phyloP scores from a whole-genome alignment of 2,113 vertebrate genomes.

The Cichladusa arquata region DNA sequence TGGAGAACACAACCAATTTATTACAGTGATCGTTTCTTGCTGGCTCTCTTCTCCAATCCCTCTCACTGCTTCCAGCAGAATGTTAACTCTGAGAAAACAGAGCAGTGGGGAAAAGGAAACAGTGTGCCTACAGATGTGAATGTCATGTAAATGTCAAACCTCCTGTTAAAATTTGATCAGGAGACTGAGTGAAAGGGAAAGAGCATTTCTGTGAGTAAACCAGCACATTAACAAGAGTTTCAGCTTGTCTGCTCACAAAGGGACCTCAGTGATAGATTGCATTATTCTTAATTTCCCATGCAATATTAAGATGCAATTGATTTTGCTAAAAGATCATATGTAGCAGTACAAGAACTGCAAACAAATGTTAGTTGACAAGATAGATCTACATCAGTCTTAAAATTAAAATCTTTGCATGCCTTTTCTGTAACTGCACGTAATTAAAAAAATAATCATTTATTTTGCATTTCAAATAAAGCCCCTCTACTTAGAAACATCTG shows the following conservation, averaged over 20 bases:
- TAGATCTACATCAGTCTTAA: background rate
- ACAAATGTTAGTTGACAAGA: background rate
- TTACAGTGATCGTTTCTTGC: background rate
- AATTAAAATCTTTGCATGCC: background rate
- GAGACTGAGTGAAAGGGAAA: background rate
- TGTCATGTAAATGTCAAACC: constrained; percentile 56
- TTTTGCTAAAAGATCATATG: background rate
- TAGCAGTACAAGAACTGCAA: background rate
- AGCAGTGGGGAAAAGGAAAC: constrained; percentile 12
- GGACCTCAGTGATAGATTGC: background rate
- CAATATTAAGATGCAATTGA: background rate
- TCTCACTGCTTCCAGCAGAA: background rate
- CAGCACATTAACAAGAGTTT: background rate
- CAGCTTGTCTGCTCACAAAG: background rate
- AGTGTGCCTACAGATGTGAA: constrained; percentile 24
- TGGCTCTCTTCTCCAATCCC: background rate
- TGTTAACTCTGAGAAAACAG: background rate
- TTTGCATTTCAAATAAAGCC: background rate
- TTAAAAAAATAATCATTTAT: background rate
- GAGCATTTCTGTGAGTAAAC: background rate
- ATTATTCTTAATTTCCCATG: background rate
- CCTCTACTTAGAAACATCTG: fast-evolving
- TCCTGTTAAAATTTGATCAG: constrained; percentile 36
- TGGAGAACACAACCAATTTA: background rate
- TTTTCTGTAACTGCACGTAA: background rate